Percentiles rank a stretch among this genome's conserved stretches.
phyloP scores from a whole-genome alignment of 2,113 vertebrate species.

The Peromyscus maniculatus region DNA sequence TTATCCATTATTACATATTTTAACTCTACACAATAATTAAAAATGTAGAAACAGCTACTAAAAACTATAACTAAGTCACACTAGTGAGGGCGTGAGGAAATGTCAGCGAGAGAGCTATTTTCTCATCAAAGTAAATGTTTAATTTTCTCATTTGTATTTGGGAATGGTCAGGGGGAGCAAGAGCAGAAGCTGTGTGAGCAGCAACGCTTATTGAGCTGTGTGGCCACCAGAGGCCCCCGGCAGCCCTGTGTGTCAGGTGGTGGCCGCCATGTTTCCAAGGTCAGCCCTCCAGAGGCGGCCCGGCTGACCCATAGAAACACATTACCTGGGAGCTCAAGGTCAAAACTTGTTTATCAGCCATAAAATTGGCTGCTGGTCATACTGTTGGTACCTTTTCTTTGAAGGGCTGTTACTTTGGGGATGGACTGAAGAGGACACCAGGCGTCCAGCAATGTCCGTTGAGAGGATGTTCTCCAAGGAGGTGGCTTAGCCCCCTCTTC shows the following conservation, averaged over 20 bases:
- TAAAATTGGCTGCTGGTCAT: slow-evolving; percentile 69
- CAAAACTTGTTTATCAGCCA: slow-evolving; percentile 66
- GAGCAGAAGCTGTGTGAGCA: slow-evolving; percentile 70
- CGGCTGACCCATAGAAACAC: slow-evolving; percentile 68
- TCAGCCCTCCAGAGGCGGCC: slow-evolving; percentile 77
- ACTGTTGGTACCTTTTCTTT: slow-evolving; percentile 58
- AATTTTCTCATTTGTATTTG: slow-evolving; percentile 84
- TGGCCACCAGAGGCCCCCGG: slow-evolving; percentile 72
- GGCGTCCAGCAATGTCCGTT: neutral
- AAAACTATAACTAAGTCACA: slow-evolving; percentile 81
- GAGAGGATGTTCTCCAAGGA: slow-evolving; percentile 30
- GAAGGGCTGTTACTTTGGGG: slow-evolving; percentile 44
- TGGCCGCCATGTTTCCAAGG: slow-evolving; percentile 75
- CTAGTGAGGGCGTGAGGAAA: slow-evolving; percentile 55
- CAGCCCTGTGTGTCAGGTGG: slow-evolving; percentile 68
- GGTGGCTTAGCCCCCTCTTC: neutral
- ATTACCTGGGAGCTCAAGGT: slow-evolving; percentile 72
- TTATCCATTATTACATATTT: slow-evolving; percentile 89
- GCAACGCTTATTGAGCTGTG: slow-evolving; percentile 70
- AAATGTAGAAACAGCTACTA: slow-evolving; percentile 84
- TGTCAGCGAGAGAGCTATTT: slow-evolving; percentile 72
- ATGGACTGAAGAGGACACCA: neutral
- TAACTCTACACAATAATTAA: slow-evolving; percentile 88
- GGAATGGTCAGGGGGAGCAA: slow-evolving; percentile 60
- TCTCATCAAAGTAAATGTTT: slow-evolving; percentile 83